Base-by-base conservation (phyloP, 2,797 vertebrate species). In the Thalassophryne amazonica region DNA sequence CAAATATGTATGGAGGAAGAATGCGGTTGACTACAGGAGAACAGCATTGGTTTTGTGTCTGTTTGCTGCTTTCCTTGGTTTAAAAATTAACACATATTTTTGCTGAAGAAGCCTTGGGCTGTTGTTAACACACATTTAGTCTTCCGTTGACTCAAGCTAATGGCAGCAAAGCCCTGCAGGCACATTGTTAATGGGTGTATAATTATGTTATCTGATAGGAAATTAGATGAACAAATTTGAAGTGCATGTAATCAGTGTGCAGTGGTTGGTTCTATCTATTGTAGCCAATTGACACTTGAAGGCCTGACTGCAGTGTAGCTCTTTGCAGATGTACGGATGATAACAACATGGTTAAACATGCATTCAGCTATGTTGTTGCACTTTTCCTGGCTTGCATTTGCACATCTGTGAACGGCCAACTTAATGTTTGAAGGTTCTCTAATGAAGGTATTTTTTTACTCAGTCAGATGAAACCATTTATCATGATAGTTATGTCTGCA, bases 221-320 rank as follows among this genome's bases (percentile, higher is more conserved):
- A 81, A 78, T 70, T 80, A 70, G 57, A 71, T 36, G 64, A 78
- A 83, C 78, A 81, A 80, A 78, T 86, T 76, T 73, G 38, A 71
- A 78, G 71, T 55, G 71, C 65, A 61, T 21, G 12, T 46, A 50
- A 51, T 60, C 48, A 59, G 60, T 13, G 42, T 3, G 60, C 57
- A 63, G 54, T 52, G 54, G 12, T 10, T 0, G 2, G 30, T 2
- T 48, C n/a, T n/a, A n/a, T n/a, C n/a, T n/a, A n/a, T n/a, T n/a
- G n/a, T n/a, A n/a, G n/a, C n/a, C n/a, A n/a, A n/a, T n/a, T n/a
- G n/a, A n/a, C n/a, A n/a, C n/a, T n/a, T n/a, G n/a, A n/a, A n/a
- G n/a, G n/a, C n/a, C n/a, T n/a, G n/a, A n/a, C n/a, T n/a, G 37
- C 61, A 28, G 45, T 2, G 21, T 30, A 42, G 56, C 50, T 53